Percentiles rank a stretch among this genome's conserved stretches.
phyloP scores from a whole-genome alignment of 1,140 invertebrate species.

The Nymphalis io region DNA sequence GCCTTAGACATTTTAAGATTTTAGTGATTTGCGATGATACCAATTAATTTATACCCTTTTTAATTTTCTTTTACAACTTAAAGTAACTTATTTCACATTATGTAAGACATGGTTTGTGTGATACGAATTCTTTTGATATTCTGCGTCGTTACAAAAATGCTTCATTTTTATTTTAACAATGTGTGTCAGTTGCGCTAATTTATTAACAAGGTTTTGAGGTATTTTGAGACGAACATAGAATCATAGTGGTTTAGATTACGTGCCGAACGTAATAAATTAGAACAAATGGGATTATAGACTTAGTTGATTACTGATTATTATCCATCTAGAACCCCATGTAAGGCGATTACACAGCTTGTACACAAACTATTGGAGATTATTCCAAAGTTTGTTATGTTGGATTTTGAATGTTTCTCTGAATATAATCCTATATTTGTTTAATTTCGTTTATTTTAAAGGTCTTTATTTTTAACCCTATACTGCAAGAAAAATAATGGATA shows the following conservation, averaged over 20 bases:
- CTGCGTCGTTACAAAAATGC: slow-evolving; percentile 22
- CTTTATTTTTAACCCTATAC: slow-evolving; percentile 15
- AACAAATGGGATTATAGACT: slow-evolving; percentile 74
- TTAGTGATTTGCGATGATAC: slow-evolving; percentile 54
- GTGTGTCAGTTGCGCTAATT: slow-evolving; percentile 67
- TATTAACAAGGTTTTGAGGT: slow-evolving; percentile 74
- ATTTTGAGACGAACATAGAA: slow-evolving; percentile 59
- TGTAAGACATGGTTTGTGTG: slow-evolving; percentile 36
- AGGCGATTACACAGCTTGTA: slow-evolving; percentile 43
- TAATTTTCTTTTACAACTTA: slow-evolving; percentile 38
- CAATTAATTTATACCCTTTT: slow-evolving; percentile 58
- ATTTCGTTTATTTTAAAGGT: slow-evolving; percentile 68
- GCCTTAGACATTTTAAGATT: slow-evolving; percentile 74
- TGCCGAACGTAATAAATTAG: slow-evolving; percentile 57
- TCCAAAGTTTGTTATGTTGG: slow-evolving; percentile 72
- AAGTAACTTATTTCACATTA: slow-evolving; percentile 37
- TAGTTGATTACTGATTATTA: slow-evolving; percentile 55
- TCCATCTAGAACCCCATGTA: slow-evolving; percentile 45
- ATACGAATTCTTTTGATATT: slow-evolving; percentile 30
- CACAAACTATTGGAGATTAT: slow-evolving; percentile 57
- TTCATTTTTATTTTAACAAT: slow-evolving; percentile 54
- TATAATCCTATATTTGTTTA: slow-evolving; percentile 81
- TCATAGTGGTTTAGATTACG: slow-evolving; percentile 65
- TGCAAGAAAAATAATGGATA: not conserved
- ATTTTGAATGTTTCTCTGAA: slow-evolving; percentile 77